phyloP scores from a whole-genome alignment of 2,888 invertebrate genomes.

The Dynastes tityus region DNA sequence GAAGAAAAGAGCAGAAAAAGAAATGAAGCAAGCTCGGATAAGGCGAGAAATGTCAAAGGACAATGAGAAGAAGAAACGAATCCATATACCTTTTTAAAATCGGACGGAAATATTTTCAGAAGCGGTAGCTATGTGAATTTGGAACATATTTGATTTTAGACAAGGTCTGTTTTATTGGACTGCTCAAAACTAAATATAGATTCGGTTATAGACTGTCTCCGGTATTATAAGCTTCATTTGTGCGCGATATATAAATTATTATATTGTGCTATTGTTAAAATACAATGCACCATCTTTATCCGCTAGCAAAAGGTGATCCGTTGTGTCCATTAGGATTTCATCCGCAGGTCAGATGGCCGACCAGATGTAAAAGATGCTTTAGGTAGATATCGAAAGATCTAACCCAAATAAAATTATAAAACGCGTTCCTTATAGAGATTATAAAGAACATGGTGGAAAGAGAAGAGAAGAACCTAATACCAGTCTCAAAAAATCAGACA shows the following conservation, averaged over 20 bases:
- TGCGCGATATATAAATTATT: conserved; percentile 49
- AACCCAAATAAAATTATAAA: background rate
- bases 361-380: conserved; percentile 94
- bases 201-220: conserved; percentile 20
- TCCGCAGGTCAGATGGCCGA: conserved; percentile 95
- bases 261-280: conserved; percentile 48
- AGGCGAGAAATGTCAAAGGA: background rate
- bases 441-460: conserved; percentile 89
- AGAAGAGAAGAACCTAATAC: conserved; percentile 77
- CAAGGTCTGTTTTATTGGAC: conserved; percentile 57
- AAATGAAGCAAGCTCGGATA: background rate
- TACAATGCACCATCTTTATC: conserved; percentile 78
- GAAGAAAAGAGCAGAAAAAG: background rate
- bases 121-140: conserved; percentile 45
- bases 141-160: conserved; percentile 54
- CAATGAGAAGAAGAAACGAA: background rate
- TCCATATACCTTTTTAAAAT: conserved; percentile 16
- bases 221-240: conserved; percentile 48
- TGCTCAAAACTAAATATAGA: conserved; percentile 60
- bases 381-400: conserved; percentile 70
- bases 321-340: conserved; percentile 94
- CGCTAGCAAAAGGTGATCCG: conserved; percentile 88
- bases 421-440: conserved; percentile 77
- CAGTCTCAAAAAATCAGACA: conserved; percentile 71
- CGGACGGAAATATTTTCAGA: conserved; percentile 15